These are phyloP conservation scores for Sebastes glaucus DNA, from an alignment of 2,797 vertebrate species.

Conservation along the genomic window DNA sequence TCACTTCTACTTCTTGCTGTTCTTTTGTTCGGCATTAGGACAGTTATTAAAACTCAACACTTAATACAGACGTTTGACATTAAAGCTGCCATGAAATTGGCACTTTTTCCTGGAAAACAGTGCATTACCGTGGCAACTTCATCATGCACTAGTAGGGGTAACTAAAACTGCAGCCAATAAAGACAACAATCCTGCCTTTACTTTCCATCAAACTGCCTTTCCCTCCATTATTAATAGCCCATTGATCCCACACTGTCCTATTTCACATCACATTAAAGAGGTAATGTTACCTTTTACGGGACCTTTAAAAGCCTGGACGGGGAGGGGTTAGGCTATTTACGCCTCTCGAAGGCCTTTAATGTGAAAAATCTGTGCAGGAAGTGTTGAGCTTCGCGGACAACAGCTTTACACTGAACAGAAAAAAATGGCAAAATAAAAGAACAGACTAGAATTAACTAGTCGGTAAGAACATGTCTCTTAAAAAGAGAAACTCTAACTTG, in stretches of 20 bases:
- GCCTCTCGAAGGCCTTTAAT: background rate
- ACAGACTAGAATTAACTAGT: background rate
- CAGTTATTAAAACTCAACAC: background rate
- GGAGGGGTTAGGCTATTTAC: background rate
- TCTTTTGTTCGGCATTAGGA: background rate
- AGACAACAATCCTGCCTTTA: background rate
- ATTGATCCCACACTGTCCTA: background rate
- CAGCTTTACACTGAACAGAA: background rate
- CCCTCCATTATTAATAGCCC: background rate
- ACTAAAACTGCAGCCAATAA: background rate
- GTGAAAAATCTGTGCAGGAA: background rate
- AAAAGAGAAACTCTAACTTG: background rate
- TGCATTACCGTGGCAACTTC: background rate
- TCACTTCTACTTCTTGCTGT: background rate
- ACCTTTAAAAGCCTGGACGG: background rate
- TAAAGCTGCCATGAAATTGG: background rate
- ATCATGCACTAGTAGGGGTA: background rate
- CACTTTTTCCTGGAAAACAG: background rate
- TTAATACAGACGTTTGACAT: background rate
- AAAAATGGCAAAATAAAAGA: background rate
- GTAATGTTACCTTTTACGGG: background rate
- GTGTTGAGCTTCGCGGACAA: background rate
- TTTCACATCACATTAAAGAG: conserved; percentile 11
- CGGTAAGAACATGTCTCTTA: background rate
- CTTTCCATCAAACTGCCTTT: background rate